Base-by-base conservation (phyloP, 2,888 invertebrate genomes). In the Zhuqinia jingwanae region DNA sequence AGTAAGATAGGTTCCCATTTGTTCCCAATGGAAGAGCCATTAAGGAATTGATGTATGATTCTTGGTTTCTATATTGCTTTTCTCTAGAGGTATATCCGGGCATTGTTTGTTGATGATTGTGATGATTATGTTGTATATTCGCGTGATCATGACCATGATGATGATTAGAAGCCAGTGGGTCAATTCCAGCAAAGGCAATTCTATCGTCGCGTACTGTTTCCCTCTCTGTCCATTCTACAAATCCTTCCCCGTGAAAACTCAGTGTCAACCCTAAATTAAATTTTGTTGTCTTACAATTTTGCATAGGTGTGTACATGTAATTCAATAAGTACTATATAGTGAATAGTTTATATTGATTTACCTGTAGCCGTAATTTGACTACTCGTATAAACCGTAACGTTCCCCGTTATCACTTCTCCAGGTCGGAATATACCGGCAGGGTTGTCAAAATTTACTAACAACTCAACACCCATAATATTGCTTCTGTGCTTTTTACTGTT, bases 381-480 rank as follows among this genome's bases (percentile, higher is more conserved):
- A 22, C 42, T 70, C 36, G 80, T 80, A 50, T 70, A 56, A 15
- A 80, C 8, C 10, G 56, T 50, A 11, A 80, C 70, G 70, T 68
- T 80, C 15, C 80, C 80, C 36, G 80, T 80, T 20, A 80, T 80
- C 25, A 80, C 10, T n/a, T 68, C 10, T 0, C 80, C 80, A 15
- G 80, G 80, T n/a, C 42, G 53, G n/a, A 42, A 80, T 17, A 27
- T 42, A 11, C 5, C 1, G 0, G 70, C 20, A 1, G 70, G 68
- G 25, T 80, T 70, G 56, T 80, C 80, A 70, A 80, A 80, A 47
- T 80, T 47, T 15, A 80, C 6, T 22, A 70, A 56, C 0, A 80
- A 25, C 42, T 80, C 20, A 10, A 80, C 80, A 15, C 80, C 80
- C 80, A 80, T 80, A 22, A 3, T 80, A 8, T 8, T 36, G 36